phyloP scores from a whole-genome alignment of 2,888 invertebrate species.

The Himalopsyche anomala region DNA sequence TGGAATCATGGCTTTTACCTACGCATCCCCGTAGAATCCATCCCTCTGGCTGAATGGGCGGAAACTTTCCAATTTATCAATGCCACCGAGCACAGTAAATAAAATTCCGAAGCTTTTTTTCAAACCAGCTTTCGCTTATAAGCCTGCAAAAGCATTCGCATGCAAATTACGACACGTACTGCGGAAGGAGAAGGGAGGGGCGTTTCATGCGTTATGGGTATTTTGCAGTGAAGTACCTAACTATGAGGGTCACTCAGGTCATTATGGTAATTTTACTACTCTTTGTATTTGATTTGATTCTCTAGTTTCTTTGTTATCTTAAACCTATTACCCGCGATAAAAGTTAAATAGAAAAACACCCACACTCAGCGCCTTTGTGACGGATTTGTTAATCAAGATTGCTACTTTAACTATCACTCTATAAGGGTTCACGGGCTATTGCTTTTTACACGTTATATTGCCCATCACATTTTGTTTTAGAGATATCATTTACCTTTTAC shows the following conservation, averaged over 20 bases:
- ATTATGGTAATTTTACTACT: not conserved
- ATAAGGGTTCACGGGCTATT: no score
- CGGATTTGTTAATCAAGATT: no score
- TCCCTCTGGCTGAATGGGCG: not conserved
- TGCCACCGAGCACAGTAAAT: conserved; percentile 34
- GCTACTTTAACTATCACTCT: no score
- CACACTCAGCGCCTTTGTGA: no score
- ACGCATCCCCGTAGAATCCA: not conserved
- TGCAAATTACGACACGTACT: conserved; percentile 34
- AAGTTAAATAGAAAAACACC: no score
- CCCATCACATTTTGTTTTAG: no score
- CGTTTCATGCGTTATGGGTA: conserved; percentile 16
- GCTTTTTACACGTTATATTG: no score
- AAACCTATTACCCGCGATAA: no score
- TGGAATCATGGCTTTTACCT: not conserved
- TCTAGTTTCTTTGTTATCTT: not conserved
- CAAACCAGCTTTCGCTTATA: conserved; percentile 23
- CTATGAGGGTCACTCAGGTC: conserved; percentile 2
- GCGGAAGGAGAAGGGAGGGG: not conserved
- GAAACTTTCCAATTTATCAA: conserved; percentile 30
- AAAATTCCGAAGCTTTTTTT: conserved; percentile 32
- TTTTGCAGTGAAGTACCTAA: not conserved
- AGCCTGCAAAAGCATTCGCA: conserved; percentile 30
- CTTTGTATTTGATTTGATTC: not conserved
- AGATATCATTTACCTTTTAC: no score